Evolutionary conservation across 2,113 vertebrate species (phyloP).

Genomic region (Amazona guildingii): DNA sequence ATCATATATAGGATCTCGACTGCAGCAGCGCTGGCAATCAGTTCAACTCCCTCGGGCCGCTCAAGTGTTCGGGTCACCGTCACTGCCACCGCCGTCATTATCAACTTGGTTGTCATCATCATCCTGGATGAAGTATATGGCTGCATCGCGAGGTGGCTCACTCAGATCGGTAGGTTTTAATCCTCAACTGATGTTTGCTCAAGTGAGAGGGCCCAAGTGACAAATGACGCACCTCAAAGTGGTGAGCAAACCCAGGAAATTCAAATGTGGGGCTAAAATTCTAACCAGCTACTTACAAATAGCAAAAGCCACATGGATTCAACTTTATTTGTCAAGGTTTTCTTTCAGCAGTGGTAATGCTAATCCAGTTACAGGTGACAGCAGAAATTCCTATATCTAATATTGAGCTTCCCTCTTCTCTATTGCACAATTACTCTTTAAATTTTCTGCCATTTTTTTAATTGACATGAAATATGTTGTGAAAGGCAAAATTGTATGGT

Average conservation of each 20-base stretch:
- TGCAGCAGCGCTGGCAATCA: conserved; percentile 88
- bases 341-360: neutral
- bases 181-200: no score
- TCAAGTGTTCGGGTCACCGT: conserved; percentile 90
- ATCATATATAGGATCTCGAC: conserved; percentile 97
- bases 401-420: neutral
- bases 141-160: conserved; percentile 90
- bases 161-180: conserved; percentile 80
- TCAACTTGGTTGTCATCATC: conserved; percentile 96
- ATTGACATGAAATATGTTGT: neutral
- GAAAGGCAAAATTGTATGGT: neutral
- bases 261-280: neutral
- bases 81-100: conserved; percentile 91
- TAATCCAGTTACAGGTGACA: neutral
- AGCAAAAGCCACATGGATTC: neutral
- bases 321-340: neutral
- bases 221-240: neutral
- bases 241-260: neutral
- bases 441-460: neutral
- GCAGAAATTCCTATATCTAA: neutral
- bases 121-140: conserved; percentile 94
- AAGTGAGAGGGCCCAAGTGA: no score
- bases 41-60: conserved; percentile 78
- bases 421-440: neutral
- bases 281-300: neutral